Conservation (phyloP, 2,888 invertebrate species). For the Euplagia quadripunctaria region DNA sequence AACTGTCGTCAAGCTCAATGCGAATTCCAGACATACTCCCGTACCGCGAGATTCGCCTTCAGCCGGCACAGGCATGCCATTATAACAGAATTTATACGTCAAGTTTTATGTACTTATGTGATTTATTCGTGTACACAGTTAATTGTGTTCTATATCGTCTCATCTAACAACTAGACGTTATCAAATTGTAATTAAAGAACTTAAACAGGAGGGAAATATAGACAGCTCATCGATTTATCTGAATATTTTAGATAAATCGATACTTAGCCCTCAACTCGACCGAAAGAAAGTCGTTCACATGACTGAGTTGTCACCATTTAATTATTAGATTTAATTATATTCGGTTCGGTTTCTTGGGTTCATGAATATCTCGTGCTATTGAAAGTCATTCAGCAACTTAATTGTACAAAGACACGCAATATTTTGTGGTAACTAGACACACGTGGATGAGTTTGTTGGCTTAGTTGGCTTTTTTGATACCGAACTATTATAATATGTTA, state of each 20-base stretch:
- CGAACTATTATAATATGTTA: too few species aligned
- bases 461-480: too few species aligned
- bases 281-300: not conserved
- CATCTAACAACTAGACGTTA: not conserved
- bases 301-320: not conserved
- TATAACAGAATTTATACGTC: conserved; percentile 32
- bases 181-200: not conserved
- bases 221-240: not conserved
- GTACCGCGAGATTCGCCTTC: conserved; percentile 18
- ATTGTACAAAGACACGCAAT: not conserved
- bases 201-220: too few species aligned
- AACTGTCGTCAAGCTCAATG: conserved; percentile 19
- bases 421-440: not conserved
- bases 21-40: conserved; percentile 29
- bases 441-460: not conserved
- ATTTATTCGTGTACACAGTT: conserved; percentile 23
- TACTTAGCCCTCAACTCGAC: too few species aligned
- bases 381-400: not conserved
- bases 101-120: conserved; percentile 22
- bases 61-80: conserved; percentile 24
- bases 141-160: conserved; percentile 9
- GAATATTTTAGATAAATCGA: not conserved
- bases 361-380: not conserved
- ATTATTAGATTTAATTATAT: not conserved
- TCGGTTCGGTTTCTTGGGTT: not conserved